phyloP scores from a whole-genome alignment of 2,797 vertebrate species.

The Gallinago stenura region DNA sequence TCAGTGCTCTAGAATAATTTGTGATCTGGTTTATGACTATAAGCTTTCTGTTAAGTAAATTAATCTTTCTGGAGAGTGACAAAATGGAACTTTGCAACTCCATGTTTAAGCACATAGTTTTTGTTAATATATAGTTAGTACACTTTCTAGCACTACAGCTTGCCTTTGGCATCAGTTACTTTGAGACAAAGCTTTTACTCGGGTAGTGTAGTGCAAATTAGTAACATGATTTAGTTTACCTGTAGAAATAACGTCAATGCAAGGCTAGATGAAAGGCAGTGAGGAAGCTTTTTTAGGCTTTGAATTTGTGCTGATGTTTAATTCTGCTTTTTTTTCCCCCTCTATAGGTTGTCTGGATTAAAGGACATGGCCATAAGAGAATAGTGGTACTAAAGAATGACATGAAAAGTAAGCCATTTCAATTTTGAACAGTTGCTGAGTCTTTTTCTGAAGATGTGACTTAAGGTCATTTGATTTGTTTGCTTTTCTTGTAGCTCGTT shows the following conservation, averaged over 20 bases:
- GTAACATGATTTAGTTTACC: background rate
- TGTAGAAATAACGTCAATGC: background rate
- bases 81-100: background rate
- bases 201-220: background rate
- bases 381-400: constrained; percentile 98
- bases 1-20: background rate
- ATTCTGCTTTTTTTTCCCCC: background rate
- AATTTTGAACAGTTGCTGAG: background rate
- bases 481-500: constrained; percentile 72
- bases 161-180: background rate
- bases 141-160: background rate
- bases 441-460: background rate
- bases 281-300: background rate
- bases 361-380: constrained; percentile 97
- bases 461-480: too few relatives aligned
- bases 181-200: background rate
- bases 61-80: background rate
- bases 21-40: background rate
- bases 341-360: constrained; percentile 96
- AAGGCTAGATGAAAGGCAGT: background rate
- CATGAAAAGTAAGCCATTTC: constrained; percentile 91
- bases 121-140: background rate
- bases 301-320: background rate
- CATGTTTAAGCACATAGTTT: rapidly evolving
- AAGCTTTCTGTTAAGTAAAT: background rate